Conservation (phyloP, 1,140 invertebrate species). For the Pseudomyrmex dendroicus region DNA sequence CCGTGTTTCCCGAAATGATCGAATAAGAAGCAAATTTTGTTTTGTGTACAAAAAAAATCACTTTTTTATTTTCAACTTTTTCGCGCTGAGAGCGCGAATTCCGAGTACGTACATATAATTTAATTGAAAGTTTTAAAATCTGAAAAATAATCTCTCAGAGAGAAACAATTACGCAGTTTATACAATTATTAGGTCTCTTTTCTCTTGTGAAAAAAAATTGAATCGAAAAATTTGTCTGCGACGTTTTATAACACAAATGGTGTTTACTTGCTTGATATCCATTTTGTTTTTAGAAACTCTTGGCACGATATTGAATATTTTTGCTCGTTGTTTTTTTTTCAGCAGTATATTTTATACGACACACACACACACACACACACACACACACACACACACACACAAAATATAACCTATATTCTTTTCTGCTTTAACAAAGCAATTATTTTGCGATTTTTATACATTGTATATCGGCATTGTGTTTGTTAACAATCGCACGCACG, state of each 20-base stretch:
- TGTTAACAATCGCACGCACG: not conserved
- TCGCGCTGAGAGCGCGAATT: not conserved
- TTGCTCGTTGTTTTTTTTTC: not conserved
- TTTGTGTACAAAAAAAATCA: not conserved
- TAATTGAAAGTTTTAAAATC: constrained; percentile 21
- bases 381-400: too few species aligned
- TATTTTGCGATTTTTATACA: not conserved
- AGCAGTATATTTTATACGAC: not conserved
- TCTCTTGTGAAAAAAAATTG: not conserved
- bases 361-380: too few species aligned
- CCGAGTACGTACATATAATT: constrained; percentile 9
- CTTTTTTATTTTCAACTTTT: not conserved
- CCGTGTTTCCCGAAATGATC: not conserved
- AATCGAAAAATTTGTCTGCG: not conserved
- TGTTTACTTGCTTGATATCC: constrained; percentile 1
- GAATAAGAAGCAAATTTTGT: not conserved
- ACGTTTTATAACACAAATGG: constrained; percentile 19
- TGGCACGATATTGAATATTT: not conserved
- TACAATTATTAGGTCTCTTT: not conserved
- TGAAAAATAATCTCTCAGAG: not conserved
- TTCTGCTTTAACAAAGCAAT: not conserved
- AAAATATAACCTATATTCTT: not conserved
- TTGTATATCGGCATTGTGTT: not conserved
- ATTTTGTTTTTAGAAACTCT: not conserved
- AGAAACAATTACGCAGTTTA: not conserved